phyloP scores from a whole-genome alignment of 2,888 invertebrate genomes.

The Pollenia angustigena region DNA sequence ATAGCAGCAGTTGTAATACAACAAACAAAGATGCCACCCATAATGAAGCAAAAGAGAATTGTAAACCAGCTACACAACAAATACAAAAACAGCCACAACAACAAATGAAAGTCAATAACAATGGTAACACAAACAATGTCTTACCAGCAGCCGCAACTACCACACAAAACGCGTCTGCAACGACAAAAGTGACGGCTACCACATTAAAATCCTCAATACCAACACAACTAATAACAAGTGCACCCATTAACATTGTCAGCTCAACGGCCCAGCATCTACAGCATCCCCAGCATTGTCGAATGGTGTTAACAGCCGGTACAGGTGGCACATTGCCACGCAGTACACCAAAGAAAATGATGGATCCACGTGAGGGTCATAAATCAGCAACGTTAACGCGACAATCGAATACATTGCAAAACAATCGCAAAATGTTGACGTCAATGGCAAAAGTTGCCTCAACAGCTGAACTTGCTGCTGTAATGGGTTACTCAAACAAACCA shows the following conservation, averaged over 20 bases:
- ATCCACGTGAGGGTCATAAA: conserved; percentile 77
- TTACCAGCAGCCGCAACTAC: conserved; percentile 11
- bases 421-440: conserved; percentile 74
- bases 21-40: conserved; percentile 56
- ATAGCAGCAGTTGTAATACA: conserved; percentile 41
- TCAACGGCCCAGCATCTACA: conserved; percentile 75
- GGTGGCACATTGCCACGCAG: conserved; percentile 82
- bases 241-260: conserved; percentile 73
- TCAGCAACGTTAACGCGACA: conserved; percentile 82
- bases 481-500: conserved; percentile 69
- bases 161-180: conserved; percentile 50
- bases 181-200: conserved; percentile 14
- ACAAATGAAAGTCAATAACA: conserved; percentile 36
- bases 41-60: conserved; percentile 72
- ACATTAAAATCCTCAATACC: conserved; percentile 57
- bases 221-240: conserved; percentile 66
- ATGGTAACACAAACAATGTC: conserved; percentile 21
- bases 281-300: conserved; percentile 78
- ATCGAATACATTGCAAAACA: conserved; percentile 74
- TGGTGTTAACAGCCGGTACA: conserved; percentile 78
- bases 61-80: conserved; percentile 43
- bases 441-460: conserved; percentile 81
- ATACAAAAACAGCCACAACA: conserved; percentile 54
- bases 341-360: conserved; percentile 80
- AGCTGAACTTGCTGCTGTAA: conserved; percentile 78